These are phyloP conservation scores for Amphibalanus amphitrite DNA, from an alignment of 1,140 invertebrate species.

Conservation along the genomic window DNA sequence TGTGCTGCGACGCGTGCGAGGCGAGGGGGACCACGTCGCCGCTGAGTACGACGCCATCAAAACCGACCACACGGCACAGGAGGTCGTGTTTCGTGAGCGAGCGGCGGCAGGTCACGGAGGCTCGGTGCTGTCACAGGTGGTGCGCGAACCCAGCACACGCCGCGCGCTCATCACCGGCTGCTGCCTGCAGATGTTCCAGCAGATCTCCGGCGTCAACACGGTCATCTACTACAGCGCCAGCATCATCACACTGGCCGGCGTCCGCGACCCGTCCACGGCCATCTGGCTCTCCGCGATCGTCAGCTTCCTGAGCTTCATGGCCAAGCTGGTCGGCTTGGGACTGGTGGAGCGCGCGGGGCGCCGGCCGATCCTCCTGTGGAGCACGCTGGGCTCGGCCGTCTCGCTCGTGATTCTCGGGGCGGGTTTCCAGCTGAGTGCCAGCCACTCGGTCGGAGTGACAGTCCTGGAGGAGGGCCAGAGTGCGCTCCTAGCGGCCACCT, in stretches of 20 bases:
- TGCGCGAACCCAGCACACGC: not conserved
- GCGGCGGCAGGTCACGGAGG: not conserved
- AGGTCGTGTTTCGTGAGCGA: not conserved
- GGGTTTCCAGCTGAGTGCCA: constrained; percentile 32
- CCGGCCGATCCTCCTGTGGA: constrained; percentile 33
- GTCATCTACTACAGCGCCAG: constrained; percentile 43
- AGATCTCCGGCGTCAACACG: constrained; percentile 41
- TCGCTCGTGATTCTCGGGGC: constrained; percentile 30
- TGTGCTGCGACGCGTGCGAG: constrained; percentile 26
- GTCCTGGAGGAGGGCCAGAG: constrained; percentile 11
- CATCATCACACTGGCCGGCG: constrained; percentile 40
- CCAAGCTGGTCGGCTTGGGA: constrained; percentile 38
- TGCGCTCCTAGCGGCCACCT: not conserved
- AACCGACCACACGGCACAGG: not conserved
- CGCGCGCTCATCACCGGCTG: constrained; percentile 37
- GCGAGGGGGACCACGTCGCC: not conserved
- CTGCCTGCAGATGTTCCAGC: constrained; percentile 38
- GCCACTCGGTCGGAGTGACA: constrained; percentile 27
- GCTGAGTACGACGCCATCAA: not conserved
- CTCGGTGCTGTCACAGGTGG: not conserved
- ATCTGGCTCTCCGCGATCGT: constrained; percentile 42
- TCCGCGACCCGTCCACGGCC: constrained; percentile 32
- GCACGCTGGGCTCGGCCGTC: constrained; percentile 31
- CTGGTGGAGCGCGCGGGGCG: constrained; percentile 42
- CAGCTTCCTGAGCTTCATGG: constrained; percentile 36